These are phyloP conservation scores for Harpegnathos saltator DNA, from an alignment of 1,140 invertebrate genomes.

Conservation along the genomic window DNA sequence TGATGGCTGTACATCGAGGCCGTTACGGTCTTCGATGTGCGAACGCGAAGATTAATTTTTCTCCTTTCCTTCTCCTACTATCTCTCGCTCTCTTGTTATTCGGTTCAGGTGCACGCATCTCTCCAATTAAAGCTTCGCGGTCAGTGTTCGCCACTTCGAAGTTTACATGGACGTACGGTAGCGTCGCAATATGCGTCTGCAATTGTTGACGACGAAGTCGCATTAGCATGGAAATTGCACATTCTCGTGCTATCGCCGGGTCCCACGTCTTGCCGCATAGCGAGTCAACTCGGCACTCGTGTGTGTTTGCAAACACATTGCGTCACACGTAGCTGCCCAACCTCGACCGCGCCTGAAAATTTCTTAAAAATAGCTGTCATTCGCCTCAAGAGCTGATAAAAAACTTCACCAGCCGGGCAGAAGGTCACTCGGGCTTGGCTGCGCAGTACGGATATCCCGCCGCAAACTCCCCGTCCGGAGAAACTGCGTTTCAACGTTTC, in stretches of 20 bases:
- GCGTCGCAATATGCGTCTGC: constrained; percentile 9
- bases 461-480: background rate
- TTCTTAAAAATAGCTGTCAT: constrained; percentile 44
- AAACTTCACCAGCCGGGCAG: background rate
- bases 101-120: too few relatives aligned
- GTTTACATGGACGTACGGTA: too few relatives aligned
- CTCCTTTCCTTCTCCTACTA: background rate
- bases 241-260: constrained; percentile 2
- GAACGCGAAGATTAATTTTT: constrained; percentile 3
- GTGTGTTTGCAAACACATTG: constrained; percentile 31
- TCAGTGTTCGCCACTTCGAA: too few relatives aligned
- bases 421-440: constrained; percentile 41
- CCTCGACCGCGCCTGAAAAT: constrained; percentile 20
- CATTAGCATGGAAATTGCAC: background rate
- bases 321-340: background rate
- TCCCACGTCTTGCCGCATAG: too few relatives aligned
- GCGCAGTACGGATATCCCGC: constrained; percentile 55
- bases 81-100: background rate
- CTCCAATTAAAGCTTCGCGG: too few relatives aligned
- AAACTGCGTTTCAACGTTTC: constrained; percentile 43
- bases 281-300: constrained; percentile 4
- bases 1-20: background rate
- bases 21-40: background rate
- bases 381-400: constrained; percentile 46
- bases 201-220: constrained; percentile 11